phyloP scores from a whole-genome alignment of 1,140 invertebrate species.

The Drosophila pachea region DNA sequence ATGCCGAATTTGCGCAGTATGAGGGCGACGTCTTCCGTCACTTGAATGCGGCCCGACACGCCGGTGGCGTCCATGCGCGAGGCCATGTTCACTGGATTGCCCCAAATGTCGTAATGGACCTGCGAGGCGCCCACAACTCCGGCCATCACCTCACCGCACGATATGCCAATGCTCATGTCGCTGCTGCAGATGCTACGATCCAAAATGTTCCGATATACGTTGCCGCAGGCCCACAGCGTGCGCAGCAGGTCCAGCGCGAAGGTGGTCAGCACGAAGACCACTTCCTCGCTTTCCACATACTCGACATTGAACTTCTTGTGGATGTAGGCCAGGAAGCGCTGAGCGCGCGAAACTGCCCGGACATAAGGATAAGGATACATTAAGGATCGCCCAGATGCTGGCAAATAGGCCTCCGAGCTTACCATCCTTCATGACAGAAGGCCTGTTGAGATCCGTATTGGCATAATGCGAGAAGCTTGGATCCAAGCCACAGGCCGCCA shows the following conservation, averaged over 20 bases:
- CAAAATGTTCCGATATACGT: constrained; percentile 3
- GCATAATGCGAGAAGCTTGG: constrained; percentile 4
- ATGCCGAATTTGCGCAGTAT: constrained; percentile 80
- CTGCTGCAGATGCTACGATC: background rate
- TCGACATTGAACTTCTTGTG: background rate
- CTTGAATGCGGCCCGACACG: constrained; percentile 87
- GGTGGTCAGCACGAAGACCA: constrained; percentile 48
- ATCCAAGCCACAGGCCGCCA: constrained; percentile 94
- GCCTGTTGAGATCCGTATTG: too few relatives aligned
- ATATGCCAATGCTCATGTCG: constrained; percentile 81
- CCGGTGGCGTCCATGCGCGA: constrained; percentile 94
- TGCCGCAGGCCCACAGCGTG: constrained; percentile 34
- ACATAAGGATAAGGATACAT: background rate
- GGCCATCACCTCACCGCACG: constrained; percentile 90
- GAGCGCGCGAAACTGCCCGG: background rate
- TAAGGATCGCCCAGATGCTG: background rate
- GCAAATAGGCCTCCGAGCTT: background rate
- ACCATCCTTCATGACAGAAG: constrained; percentile 6
- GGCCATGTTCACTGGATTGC: constrained; percentile 95
- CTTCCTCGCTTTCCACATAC: constrained; percentile 24
- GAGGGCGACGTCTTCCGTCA: constrained; percentile 85
- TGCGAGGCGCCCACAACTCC: constrained; percentile 94
- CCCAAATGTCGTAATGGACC: constrained; percentile 92
- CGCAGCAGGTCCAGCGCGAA: constrained; percentile 58
- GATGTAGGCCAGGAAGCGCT: background rate